Percentiles rank a stretch among this genome's conserved stretches.
These are phyloP conservation scores for Micrasema minimum DNA, from an alignment of 1,140 invertebrate species.

Conservation along the genomic window DNA sequence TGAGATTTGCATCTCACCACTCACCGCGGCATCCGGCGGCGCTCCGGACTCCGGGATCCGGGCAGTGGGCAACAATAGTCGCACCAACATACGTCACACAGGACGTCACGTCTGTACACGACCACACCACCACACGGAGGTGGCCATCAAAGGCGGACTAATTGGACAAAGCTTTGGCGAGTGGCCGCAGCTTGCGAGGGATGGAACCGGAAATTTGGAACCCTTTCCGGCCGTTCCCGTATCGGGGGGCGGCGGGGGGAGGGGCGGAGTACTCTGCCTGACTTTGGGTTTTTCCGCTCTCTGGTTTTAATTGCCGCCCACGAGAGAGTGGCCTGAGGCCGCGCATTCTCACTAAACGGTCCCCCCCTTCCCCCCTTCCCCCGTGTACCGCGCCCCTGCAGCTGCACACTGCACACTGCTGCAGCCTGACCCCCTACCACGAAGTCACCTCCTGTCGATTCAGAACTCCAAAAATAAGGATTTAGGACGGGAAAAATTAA, in stretches of 20 bases:
- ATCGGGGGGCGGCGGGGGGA: background rate
- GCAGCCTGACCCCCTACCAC: too few relatives aligned
- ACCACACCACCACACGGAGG: background rate
- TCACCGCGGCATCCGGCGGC: too few relatives aligned
- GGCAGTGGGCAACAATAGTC: too few relatives aligned
- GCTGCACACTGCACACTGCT: background rate
- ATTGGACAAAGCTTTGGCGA: slow-evolving; percentile 36
- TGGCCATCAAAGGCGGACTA: slow-evolving; percentile 25
- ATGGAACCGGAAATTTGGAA: slow-evolving; percentile 28
- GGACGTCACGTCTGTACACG: background rate
- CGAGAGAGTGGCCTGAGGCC: background rate
- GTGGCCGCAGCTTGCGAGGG: slow-evolving; percentile 22
- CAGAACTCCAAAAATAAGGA: too few relatives aligned
- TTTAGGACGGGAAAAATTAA: too few relatives aligned
- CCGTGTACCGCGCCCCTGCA: background rate
- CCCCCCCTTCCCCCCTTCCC: background rate
- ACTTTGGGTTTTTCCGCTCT: slow-evolving; percentile 10
- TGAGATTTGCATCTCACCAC: too few relatives aligned
- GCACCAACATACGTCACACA: too few relatives aligned
- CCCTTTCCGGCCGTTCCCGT: slow-evolving; percentile 19
- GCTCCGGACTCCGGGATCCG: too few relatives aligned
- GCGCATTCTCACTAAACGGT: too few relatives aligned
- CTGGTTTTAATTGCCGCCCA: slow-evolving; percentile 17
- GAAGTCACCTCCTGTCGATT: too few relatives aligned
- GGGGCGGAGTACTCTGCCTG: background rate